Base-by-base conservation (phyloP, 2,113 vertebrate species). In the Manacus vitellinus region DNA sequence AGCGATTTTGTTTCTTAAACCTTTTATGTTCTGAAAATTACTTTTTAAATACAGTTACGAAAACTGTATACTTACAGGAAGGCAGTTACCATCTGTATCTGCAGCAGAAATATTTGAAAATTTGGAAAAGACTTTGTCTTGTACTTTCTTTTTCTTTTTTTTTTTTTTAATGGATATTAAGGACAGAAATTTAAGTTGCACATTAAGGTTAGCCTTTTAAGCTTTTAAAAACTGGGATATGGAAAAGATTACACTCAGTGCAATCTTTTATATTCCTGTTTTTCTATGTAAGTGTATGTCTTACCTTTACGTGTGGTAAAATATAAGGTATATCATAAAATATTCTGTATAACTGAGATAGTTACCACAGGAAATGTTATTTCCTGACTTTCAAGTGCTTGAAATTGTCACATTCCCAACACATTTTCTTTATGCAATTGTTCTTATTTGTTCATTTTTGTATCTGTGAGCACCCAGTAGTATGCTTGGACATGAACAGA, bases 241-340 rank as follows among this genome's bases (percentile, higher is more conserved):
- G 43, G 31, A 80, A 92, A 94, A 88, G 37, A 43, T 84, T 94
- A 81, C 46, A 9, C 70, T 89, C 51, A 70, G 37, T 80, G 28
- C 33, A 84, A 18, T 67, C n/a, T 92, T 94, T 92, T 58, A 82
- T 54, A 83, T 43, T 93, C 55, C 23, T 74, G 37, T 14, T 88
- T 92, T 94, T 83, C 75, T 88, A 83, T 92, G 33, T 65, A 93
- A 82, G 66, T 79, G 46, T 70, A 41, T 58, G 31, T 80, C 85
- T 86, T 89, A 67, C 55, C 6, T 92, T 66, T 89, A 86, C 84
- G 22, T 67, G 47, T 62, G 46, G 46, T 71, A 89, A 95, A 86
- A 87, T 77, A 73, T n/a, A 82, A 92, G 24, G 7, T 43, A 43
- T 52, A 43, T 25, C 59, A 91, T 95, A 97, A 95, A 94, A 84